Conservation (phyloP, 1,140 invertebrate genomes). For the Leptoteleia sp. region DNA sequence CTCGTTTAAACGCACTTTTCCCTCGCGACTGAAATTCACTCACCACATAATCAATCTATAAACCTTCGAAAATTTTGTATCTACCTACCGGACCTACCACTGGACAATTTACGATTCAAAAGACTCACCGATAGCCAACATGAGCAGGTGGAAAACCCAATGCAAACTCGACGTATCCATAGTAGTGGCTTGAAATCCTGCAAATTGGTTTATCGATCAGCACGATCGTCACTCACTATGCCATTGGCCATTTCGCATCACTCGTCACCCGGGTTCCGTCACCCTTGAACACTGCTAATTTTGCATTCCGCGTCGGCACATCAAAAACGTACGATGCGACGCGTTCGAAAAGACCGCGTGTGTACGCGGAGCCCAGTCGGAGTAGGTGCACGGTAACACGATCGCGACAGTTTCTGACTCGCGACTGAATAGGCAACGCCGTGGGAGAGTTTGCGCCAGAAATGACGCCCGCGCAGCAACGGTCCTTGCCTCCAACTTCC, state of each 20-base stretch:
- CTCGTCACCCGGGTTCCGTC: constrained; percentile 23
- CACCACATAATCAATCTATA: no score
- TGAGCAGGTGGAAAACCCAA: constrained; percentile 70
- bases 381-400: constrained; percentile 61
- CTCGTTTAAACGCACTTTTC: no score
- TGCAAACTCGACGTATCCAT: constrained; percentile 74
- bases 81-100: no score
- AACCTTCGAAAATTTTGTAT: no score
- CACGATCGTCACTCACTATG: constrained; percentile 41
- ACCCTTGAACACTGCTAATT: constrained; percentile 7
- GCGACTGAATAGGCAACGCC: constrained; percentile 79
- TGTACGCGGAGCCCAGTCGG: constrained; percentile 15
- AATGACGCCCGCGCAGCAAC: constrained; percentile 77
- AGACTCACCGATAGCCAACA: constrained; percentile 75
- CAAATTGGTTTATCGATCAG: constrained; percentile 36
- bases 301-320: constrained; percentile 9
- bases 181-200: constrained; percentile 15
- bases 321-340: neutral
- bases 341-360: constrained; percentile 59
- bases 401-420: constrained; percentile 77
- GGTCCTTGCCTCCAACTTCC: constrained; percentile 50
- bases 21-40: no score
- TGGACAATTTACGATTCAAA: no score
- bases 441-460: constrained; percentile 78
- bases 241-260: constrained; percentile 20